phyloP scores from a whole-genome alignment of 2,797 vertebrate genomes.

The Argentina silus region DNA sequence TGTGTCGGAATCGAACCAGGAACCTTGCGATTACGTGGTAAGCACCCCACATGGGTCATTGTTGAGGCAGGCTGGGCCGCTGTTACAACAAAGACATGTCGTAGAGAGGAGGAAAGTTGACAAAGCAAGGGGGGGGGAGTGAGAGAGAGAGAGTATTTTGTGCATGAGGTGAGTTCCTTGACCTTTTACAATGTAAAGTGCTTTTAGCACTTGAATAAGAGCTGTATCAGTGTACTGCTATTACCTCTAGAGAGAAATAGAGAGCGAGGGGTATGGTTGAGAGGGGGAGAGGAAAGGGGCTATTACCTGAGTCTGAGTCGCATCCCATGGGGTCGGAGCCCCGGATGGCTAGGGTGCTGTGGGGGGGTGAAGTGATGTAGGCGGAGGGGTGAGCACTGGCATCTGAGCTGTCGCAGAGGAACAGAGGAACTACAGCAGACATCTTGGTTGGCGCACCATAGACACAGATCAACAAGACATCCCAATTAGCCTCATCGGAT shows the following conservation, averaged over 20 bases:
- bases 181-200: too few species aligned
- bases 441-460: neutral
- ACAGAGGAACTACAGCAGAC: neutral
- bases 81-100: neutral
- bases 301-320: constrained; percentile 83
- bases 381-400: constrained; percentile 47
- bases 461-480: neutral
- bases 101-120: neutral
- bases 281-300: neutral
- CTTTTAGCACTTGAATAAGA: too few species aligned
- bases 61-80: neutral
- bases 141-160: too few species aligned
- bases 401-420: constrained; percentile 75
- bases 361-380: constrained; percentile 59
- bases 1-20: too few species aligned
- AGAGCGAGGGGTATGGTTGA: neutral
- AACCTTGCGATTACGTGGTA: too few species aligned
- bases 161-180: neutral
- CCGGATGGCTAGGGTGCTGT: constrained; percentile 53
- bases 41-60: too few species aligned
- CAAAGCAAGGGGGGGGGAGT: too few species aligned
- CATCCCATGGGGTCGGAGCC: constrained; percentile 78
- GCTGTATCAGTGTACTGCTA: too few species aligned
- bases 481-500: too few species aligned
- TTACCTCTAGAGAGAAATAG: too few species aligned